phyloP scores from a whole-genome alignment of 2,888 invertebrate genomes.

The Metellina segmentata region DNA sequence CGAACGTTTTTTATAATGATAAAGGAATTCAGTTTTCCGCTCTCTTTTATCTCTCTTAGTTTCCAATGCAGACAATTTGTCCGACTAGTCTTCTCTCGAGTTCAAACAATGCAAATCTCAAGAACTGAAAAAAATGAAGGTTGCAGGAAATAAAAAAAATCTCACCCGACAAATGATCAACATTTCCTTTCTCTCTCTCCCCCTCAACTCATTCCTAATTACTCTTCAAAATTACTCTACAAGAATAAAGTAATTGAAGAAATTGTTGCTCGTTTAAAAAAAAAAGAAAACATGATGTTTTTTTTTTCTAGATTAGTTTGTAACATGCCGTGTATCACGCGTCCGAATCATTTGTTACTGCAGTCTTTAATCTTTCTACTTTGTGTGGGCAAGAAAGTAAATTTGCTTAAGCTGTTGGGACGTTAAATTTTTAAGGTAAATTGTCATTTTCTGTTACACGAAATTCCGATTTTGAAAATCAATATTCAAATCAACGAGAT shows the following conservation, averaged over 20 bases:
- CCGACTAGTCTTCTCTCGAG: constrained; percentile 18
- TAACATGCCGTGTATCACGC: too few relatives aligned
- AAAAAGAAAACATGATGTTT: neutral
- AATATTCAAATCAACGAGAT: too few relatives aligned
- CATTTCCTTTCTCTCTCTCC: constrained; percentile 1
- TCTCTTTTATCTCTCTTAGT: constrained; percentile 35
- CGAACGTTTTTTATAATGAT: constrained; percentile 65
- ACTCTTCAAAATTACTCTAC: neutral
- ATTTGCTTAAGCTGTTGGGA: too few relatives aligned
- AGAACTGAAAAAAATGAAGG: constrained; percentile 1
- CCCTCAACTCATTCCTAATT: neutral
- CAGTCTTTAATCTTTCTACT: too few relatives aligned
- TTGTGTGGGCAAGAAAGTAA: too few relatives aligned
- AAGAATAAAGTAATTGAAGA: neutral
- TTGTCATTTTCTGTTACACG: too few relatives aligned
- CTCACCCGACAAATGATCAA: constrained; percentile 15
- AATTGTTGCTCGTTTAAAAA: too few relatives aligned
- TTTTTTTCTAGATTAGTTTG: neutral
- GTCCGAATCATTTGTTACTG: too few relatives aligned
- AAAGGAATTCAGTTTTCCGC: constrained; percentile 44
- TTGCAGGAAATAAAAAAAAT: neutral
- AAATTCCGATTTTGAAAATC: too few relatives aligned
- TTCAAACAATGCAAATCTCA: neutral
- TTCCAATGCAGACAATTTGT: constrained; percentile 49
- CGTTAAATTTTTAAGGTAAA: too few relatives aligned